Base-by-base conservation (phyloP, 2,113 vertebrate species). In the Canis aureus region DNA sequence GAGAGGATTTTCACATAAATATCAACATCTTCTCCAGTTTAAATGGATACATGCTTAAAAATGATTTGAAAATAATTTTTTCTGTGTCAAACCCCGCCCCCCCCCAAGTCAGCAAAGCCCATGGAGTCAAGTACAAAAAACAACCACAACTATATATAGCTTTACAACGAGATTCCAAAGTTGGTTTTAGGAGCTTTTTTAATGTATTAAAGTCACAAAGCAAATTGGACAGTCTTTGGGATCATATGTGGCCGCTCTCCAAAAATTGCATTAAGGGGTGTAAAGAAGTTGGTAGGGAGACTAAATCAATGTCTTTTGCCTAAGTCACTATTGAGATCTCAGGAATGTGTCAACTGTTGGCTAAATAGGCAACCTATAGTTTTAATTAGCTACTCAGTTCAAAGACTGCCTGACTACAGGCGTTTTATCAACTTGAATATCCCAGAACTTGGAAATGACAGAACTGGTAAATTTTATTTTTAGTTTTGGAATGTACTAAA, bases 211-310 rank as follows among this genome's bases (percentile, higher is more conserved):
- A 91, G 78, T n/a, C 20, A 96, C 62, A 96, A 96, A 91, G 15
- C 32, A 96, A 96, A 94, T 64, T 89, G 59, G 20, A 96, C 53
- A 87, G 96, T 92, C 87, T 88, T 94, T 87, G 80, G 95, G 10
- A 96, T 84, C 29, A 78, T 38, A 89, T 60, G 19, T 97, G 95
- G 94, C 94, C 53, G 55, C 15, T 85, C 32, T 97, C 96, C 94
- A 98, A 96, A 96, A 97, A 74, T 55, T 96, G 35, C 97, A 97
- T 97, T 98, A 98, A 96, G 76, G 51, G 0, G 74, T 94, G 62
- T 80, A 96, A 98, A 96, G 94, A 96, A 97, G 19, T 89, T 76
- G 5, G 25, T 92, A 89, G 32, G 62, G 96, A 95, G 19, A 76
- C 57, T 89, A 96, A 95, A 89, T 97, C 90, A 94, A 96, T 96